These are phyloP conservation scores for Apogon hyalosoma DNA, from an alignment of 2,797 vertebrate genomes.

Conservation along the genomic window DNA sequence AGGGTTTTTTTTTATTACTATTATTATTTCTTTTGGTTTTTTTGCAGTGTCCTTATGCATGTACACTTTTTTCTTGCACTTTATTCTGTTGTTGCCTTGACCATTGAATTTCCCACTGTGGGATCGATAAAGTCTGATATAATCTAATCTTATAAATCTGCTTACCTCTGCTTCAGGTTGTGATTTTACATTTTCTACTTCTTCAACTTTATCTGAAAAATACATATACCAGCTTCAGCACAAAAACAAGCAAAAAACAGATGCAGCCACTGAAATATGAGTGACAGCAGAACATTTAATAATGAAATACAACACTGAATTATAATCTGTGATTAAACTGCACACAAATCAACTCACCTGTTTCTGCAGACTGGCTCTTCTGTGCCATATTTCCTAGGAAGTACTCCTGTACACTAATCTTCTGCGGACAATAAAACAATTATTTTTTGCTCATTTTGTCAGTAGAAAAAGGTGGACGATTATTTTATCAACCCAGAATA, in stretches of 20 bases:
- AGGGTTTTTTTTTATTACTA: too few relatives aligned
- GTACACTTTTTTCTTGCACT: too few relatives aligned
- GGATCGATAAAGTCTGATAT: too few relatives aligned
- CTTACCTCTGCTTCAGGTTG: constrained; percentile 73
- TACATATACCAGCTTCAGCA: background rate
- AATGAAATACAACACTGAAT: background rate
- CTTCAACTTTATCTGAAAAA: constrained; percentile 67
- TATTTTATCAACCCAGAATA: constrained; percentile 12
- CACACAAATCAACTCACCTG: constrained; percentile 81
- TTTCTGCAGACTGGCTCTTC: constrained; percentile 77
- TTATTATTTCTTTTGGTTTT: too few relatives aligned
- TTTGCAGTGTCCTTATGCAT: too few relatives aligned
- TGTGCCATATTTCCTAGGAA: constrained; percentile 89
- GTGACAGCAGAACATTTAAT: background rate
- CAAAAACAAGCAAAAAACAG: constrained; percentile 14
- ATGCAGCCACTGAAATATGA: too few relatives aligned
- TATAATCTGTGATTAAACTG: background rate
- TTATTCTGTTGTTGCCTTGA: too few relatives aligned
- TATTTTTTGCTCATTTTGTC: background rate
- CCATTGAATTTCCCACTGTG: too few relatives aligned
- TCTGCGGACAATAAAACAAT: constrained; percentile 78
- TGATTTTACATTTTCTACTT: constrained; percentile 56
- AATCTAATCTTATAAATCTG: background rate
- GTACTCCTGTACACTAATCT: constrained; percentile 96
- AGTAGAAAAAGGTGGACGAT: background rate